Evolutionary conservation across 2,797 vertebrate species (phyloP).

Genomic region (Trichosurus vulpecula): DNA sequence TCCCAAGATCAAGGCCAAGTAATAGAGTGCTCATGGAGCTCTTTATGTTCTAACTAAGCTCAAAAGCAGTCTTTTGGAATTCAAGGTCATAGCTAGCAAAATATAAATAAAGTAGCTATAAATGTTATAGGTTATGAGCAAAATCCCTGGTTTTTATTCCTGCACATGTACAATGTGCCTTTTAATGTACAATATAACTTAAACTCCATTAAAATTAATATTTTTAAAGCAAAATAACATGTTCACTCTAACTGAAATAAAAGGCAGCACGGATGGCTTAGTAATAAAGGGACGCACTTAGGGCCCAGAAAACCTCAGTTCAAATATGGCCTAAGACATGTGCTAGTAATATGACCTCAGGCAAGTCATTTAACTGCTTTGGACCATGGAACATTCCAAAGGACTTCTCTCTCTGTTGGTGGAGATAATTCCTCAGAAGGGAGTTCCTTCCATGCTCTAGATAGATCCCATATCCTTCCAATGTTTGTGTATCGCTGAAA

Average conservation of each 20-base stretch:
- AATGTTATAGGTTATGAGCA: neutral
- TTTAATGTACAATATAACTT: constrained; percentile 43
- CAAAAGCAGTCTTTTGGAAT: neutral
- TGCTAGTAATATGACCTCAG: neutral
- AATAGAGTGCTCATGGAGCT: constrained; percentile 4
- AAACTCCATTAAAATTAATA: constrained; percentile 23
- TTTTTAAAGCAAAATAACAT: constrained; percentile 44
- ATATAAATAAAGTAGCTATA: neutral
- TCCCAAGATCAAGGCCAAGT: constrained; percentile 5
- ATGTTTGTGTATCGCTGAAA: neutral
- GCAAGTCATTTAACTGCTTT: neutral
- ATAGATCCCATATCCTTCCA: neutral
- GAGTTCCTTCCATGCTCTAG: neutral
- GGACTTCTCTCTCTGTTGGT: neutral
- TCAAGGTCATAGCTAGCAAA: constrained; percentile 27
- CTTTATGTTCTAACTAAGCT: neutral
- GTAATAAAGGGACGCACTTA: neutral
- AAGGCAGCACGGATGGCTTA: neutral
- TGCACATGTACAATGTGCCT: neutral
- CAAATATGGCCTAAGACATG: neutral
- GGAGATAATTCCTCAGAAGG: neutral
- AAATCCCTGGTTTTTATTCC: constrained; percentile 20
- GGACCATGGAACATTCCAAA: neutral
- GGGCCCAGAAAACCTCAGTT: neutral
- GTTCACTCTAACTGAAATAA: neutral